Base-by-base conservation (phyloP, 2,797 vertebrate species). In the Sparus aurata region DNA sequence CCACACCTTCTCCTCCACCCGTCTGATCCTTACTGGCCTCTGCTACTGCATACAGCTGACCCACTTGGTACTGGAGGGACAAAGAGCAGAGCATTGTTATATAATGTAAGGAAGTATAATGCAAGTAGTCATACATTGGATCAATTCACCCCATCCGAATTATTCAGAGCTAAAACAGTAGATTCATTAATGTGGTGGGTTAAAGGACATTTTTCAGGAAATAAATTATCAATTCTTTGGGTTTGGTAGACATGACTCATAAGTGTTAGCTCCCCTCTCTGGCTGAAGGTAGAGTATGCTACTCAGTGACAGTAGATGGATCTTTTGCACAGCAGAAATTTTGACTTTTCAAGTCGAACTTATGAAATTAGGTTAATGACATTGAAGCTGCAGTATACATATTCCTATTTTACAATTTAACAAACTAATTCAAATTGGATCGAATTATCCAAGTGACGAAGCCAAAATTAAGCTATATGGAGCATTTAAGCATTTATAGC, bases 1-100 rank as follows among this genome's bases (percentile, higher is more conserved):
- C 97, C 85, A 99, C 98, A 2, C 98, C 98, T 87, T 99, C 98
- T 25, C 98, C 98, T 79, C 98, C 98, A 15, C 98, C 98, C 0
- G 98, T 99, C 91, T 99, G 98, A 75, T 96, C 97, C 91, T 99
- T 99, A 91, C 98, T 99, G 93, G 98, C 97, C 89, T 99, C 97
- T 30, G 98, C 98, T 85, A 99, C 98, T 0, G 98, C 94, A 84
- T 97, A 99, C 83, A 99, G 96, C 94, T 99, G 98, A 23, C 96
- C 98, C 85, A 99, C 97, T 87, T 99, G 97, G 89, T 99, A 99
- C 98, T 99, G 89, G 5, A 81, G 23, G 15, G 60, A 79, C 2
- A 59, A 27, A 76, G 34, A 64, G 20, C 13, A 75, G 10, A 59
- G 11, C 1, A 12, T 3, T 22, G n/a, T 53, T 34, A 46, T 9